These are phyloP conservation scores for Diplodus sargus DNA, from an alignment of 2,797 vertebrate species.

Conservation along the genomic window DNA sequence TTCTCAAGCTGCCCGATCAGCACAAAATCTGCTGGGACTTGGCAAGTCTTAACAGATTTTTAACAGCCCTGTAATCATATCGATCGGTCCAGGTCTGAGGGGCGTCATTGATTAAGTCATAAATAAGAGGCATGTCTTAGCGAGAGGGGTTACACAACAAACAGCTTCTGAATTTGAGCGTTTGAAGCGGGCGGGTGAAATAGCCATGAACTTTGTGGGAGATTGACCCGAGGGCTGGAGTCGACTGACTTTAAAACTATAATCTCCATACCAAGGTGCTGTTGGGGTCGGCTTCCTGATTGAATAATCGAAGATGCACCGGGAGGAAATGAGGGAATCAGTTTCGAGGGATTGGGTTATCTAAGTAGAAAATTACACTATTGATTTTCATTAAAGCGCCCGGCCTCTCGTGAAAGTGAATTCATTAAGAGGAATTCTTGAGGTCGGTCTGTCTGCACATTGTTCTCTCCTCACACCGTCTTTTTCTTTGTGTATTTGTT, in stretches of 20 bases:
- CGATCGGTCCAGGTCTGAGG: constrained; percentile 57
- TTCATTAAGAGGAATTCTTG: constrained; percentile 72
- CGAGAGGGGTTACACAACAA: constrained; percentile 54
- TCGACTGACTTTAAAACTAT: constrained; percentile 74
- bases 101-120: constrained; percentile 68
- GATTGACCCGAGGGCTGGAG: constrained; percentile 61
- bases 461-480: constrained; percentile 8
- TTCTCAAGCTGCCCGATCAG: constrained; percentile 62
- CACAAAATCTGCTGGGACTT: constrained; percentile 46
- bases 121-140: constrained; percentile 63
- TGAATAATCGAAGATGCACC: constrained; percentile 81
- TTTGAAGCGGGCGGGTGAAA: constrained; percentile 44
- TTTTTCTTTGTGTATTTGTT: constrained; percentile 16
- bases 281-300: constrained; percentile 68
- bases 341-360: constrained; percentile 81
- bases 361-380: constrained; percentile 86
- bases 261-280: constrained; percentile 49
- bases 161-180: constrained; percentile 37
- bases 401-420: constrained; percentile 63
- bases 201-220: constrained; percentile 51
- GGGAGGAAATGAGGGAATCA: constrained; percentile 84
- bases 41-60: constrained; percentile 58
- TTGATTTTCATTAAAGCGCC: constrained; percentile 84
- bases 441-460: constrained; percentile 42
- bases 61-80: constrained; percentile 70